phyloP scores from a whole-genome alignment of 1,140 invertebrate species.

The honey bee (Apis mellifera) region DNA sequence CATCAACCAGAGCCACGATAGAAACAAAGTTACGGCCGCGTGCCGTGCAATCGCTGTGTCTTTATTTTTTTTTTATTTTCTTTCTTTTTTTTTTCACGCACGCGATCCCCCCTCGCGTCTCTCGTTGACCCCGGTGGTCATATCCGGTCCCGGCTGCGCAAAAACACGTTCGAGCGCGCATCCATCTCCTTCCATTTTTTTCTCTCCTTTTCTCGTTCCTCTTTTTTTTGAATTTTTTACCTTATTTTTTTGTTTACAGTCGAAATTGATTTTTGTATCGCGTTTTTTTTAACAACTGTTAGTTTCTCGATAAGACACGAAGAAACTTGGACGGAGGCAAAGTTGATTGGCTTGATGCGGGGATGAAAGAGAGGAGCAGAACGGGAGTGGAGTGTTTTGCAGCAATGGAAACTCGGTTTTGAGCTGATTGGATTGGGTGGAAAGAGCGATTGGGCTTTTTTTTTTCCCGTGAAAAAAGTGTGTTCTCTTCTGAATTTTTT shows the following conservation, averaged over 20 bases:
- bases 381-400: not conserved
- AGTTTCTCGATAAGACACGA: constrained; percentile 6
- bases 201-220: too few species aligned
- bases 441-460: constrained; percentile 5
- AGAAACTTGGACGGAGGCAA: not conserved
- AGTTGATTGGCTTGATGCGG: not conserved
- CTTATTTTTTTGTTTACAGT: not conserved
- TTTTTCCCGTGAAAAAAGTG: not conserved
- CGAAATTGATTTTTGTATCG: too few species aligned
- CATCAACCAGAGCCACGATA: constrained; percentile 33
- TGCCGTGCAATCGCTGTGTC: constrained; percentile 17
- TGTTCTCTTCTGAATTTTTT: not conserved
- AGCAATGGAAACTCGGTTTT: constrained; percentile 4
- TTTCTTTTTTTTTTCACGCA: not conserved
- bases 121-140: constrained; percentile 1
- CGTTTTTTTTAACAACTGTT: constrained; percentile 8
- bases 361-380: not conserved
- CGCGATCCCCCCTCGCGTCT: not conserved
- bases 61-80: not conserved
- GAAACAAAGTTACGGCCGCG: constrained; percentile 5
- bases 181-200: not conserved
- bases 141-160: constrained; percentile 1
- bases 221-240: not conserved
- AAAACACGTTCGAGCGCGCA: constrained; percentile 18
- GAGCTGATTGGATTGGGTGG: constrained; percentile 15